Conservation (phyloP, 30 jellyfish, hydroid and myxozoan species). For the Chironex yamaguchii region DNA sequence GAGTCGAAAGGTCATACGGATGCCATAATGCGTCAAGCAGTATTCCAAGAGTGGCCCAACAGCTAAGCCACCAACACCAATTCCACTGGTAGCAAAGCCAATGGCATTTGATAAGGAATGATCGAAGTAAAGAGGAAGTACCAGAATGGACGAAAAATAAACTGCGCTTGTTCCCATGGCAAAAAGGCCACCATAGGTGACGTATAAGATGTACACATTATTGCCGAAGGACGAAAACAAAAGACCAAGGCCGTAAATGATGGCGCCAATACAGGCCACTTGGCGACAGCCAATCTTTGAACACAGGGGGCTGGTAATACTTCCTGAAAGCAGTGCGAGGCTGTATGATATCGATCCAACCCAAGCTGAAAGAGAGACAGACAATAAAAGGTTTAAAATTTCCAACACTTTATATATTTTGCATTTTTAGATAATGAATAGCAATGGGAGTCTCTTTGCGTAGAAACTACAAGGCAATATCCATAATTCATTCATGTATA, state of each 20-base stretch:
- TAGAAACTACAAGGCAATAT: too few relatives aligned
- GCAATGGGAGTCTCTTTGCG: too few relatives aligned
- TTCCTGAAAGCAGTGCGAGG: slow-evolving; percentile 21
- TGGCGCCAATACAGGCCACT: slow-evolving; percentile 50
- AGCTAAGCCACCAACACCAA: slow-evolving; percentile 74
- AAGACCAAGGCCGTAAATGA: slow-evolving; percentile 59
- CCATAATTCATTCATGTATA: too few relatives aligned
- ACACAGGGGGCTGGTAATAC: slow-evolving; percentile 51
- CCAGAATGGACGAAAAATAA: slow-evolving; percentile 65
- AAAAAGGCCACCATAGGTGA: slow-evolving; percentile 67
- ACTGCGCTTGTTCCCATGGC: slow-evolving; percentile 67
- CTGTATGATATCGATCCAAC: slow-evolving; percentile 65
- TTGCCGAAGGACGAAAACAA: slow-evolving; percentile 67
- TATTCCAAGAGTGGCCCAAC: slow-evolving; percentile 56
- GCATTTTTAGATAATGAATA: too few relatives aligned
- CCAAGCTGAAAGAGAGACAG: slow-evolving; percentile 60
- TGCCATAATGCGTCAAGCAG: slow-evolving; percentile 36
- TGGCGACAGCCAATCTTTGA: slow-evolving; percentile 66
- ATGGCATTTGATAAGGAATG: slow-evolving; percentile 42
- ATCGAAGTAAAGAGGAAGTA: slow-evolving; percentile 68
- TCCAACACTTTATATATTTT: too few relatives aligned
- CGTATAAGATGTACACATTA: slow-evolving; percentile 16
- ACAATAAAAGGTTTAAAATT: too few relatives aligned
- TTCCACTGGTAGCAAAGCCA: slow-evolving; percentile 75
- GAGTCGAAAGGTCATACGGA: slow-evolving; percentile 36